Base-by-base conservation (phyloP, 2,797 vertebrate species). In the Ispidina lecontei region DNA sequence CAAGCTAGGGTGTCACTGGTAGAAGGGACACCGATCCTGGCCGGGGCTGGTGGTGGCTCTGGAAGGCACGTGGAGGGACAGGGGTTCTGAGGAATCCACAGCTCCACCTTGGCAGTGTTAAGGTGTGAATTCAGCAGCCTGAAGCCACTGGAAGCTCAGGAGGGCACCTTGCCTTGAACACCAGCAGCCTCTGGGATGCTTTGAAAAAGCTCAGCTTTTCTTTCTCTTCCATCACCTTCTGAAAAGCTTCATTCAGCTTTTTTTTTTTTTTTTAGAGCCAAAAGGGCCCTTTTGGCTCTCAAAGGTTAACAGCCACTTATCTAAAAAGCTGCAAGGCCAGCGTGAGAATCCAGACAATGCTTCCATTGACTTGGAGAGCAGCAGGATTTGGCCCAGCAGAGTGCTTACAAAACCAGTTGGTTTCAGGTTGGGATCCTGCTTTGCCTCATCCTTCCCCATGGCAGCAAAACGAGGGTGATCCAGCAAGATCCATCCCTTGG, bases 301-400 rank as follows among this genome's bases (percentile, higher is more conserved):
- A n/a, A 37, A 47, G 37, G 67, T 49, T 89, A 83, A 71, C 60
- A 76, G 69, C 25, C 21, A 14, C 91, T 84, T 92, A 82, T 71
- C 64, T 44, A 46, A n/a, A 92, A 59, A 64, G 52, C 80, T 54
- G 74, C 80, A 79, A 43, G 73, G 64, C 54, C 79, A 73, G 68
- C 4, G 7, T 21, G 23, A 79, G 56, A 31, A 22, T 29, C 39
- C 31, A 52, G 62, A 94, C 86, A 85, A 77, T 37, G 78, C 78
- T 44, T 17, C 25, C 91, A 72, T 47, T 89, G 91, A 90, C 28
- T 7, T 1, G 51, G 10, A 59, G 33, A 44, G 46, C 78, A 29
- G 60, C 43, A 51, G 71, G 67, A 44, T n/a, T 54, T 84, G 80
- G 83, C 68, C 80, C 29, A 46, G 8, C 28, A 7, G 31, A 6